A percentile compares a stretch with the other conserved stretches of the same genome.
Evolutionary conservation across 2,113 vertebrate genomes (phyloP).

Genomic region (Alligator mississippiensis): DNA sequence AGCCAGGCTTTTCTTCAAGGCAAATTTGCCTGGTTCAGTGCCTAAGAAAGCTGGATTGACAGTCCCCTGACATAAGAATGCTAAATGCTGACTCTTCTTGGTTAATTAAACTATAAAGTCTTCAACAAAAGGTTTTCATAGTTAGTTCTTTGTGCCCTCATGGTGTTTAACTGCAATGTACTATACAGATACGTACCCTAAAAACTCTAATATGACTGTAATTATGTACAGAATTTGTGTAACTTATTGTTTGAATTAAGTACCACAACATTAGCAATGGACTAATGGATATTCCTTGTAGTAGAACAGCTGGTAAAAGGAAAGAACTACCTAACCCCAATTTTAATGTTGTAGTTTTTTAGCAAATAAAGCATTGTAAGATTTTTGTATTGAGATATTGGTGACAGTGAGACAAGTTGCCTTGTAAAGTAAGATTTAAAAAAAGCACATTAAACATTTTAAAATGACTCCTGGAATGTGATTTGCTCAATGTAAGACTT

Average conservation of each 20-base stretch:
- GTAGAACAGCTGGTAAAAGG: slow-evolving; percentile 60
- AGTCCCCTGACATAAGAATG: not conserved
- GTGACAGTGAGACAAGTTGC: slow-evolving; percentile 67
- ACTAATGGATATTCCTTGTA: slow-evolving; percentile 14
- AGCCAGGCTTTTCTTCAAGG: slow-evolving; percentile 47
- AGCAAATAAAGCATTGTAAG: slow-evolving; percentile 71
- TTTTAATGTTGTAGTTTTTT: slow-evolving; percentile 76
- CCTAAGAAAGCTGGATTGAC: slow-evolving; percentile 47
- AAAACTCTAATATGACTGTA: slow-evolving; percentile 73
- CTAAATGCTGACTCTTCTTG: not conserved
- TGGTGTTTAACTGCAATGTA: slow-evolving; percentile 28
- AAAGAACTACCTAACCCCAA: slow-evolving; percentile 60
- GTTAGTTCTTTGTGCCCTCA: not conserved
- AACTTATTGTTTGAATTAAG: slow-evolving; percentile 80
- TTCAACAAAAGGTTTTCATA: not conserved
- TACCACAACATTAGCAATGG: slow-evolving; percentile 19
- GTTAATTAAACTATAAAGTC: not conserved
- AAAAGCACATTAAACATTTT: slow-evolving; percentile 79
- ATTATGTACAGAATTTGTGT: slow-evolving; percentile 89
- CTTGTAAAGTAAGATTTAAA: slow-evolving; percentile 75
- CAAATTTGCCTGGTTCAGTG: slow-evolving; percentile 58
- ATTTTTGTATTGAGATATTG: slow-evolving; percentile 77
- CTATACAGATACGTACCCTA: slow-evolving; percentile 12
- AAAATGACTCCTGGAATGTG: slow-evolving; percentile 45
- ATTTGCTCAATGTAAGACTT: slow-evolving; percentile 31